Base-by-base conservation (phyloP, 92 coral and sea anemone species). In the Diadumene lineata region DNA sequence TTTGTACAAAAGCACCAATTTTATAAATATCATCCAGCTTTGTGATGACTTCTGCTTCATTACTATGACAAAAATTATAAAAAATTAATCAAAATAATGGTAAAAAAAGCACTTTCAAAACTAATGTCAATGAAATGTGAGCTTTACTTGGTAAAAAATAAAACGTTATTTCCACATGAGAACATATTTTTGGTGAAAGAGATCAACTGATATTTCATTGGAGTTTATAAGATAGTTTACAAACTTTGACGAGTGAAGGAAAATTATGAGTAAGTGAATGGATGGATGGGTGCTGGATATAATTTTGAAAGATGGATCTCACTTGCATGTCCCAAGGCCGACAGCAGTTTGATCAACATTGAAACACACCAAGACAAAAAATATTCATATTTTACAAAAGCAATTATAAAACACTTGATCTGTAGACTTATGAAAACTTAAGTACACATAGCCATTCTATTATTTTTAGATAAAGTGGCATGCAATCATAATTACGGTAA, bases 1-100 rank as follows among this genome's bases (percentile, higher is more conserved):
- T 94, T 81, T 94, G 98, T 21, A 94, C 98, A 91, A 94, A 94
- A 17, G 98, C 82, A 21, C 98, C 98, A 56, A 94, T 90, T 50
- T 94, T 87, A 74, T 91, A 94, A 66, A 94, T 84, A 30, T 94
- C 97, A 70, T 94, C 97, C 27, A 94, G 78, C 50, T 81, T 94
- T 50, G 83, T 80, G 25, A 94, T 79, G 1, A 85, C 81, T 62
- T 94, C 98, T 9, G 97, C 98, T 69, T 94, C 98, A 64, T 88
- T 87, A 57, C 98, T 94, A 50, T 56, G 72, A 79, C 74, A 31
- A 0, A 21, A 31, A 64, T 0, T 27, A 71, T 18, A 34, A 24
- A 22, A 66, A 13, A 27, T 4, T 29, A 34, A n/a, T n/a, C n/a
- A n/a, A n/a, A n/a, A n/a, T 9, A 22, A 16, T 10, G 32, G 32